phyloP scores from a whole-genome alignment of 2,888 invertebrate genomes.

The Drosophila ustulata region DNA sequence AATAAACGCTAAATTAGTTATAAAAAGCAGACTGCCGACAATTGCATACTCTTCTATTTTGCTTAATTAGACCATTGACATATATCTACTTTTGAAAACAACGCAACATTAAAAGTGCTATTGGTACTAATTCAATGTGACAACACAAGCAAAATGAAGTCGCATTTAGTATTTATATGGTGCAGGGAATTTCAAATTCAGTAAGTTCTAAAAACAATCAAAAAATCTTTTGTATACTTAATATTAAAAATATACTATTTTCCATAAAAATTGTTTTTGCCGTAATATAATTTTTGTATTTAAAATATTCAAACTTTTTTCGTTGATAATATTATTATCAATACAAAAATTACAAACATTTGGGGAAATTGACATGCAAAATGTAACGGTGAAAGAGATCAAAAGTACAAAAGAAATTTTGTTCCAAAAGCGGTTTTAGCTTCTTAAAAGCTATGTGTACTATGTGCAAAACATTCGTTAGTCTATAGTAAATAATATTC shows the following conservation, averaged over 20 bases:
- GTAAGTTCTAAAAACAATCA: neutral
- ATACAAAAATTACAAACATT: too few relatives aligned
- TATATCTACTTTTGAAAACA: neutral
- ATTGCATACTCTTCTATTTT: neutral
- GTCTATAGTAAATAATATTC: neutral
- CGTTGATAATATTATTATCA: neutral
- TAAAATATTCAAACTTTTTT: neutral
- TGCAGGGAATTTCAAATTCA: neutral
- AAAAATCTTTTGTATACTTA: neutral
- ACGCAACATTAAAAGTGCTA: too few relatives aligned
- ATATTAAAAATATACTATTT: too few relatives aligned
- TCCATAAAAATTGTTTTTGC: too few relatives aligned
- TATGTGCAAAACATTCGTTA: neutral
- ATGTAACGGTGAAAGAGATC: too few relatives aligned
- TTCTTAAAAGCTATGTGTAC: neutral
- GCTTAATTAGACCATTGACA: neutral
- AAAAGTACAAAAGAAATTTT: neutral
- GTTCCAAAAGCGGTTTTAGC: neutral
- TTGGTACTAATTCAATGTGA: too few relatives aligned
- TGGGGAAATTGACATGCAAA: too few relatives aligned
- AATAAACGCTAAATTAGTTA: slow-evolving; percentile 17
- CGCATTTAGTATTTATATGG: too few relatives aligned
- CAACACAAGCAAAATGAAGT: too few relatives aligned
- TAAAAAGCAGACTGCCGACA: neutral
- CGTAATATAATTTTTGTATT: neutral